Base-by-base conservation (phyloP, 2,113 vertebrate species). In the Pyrgilauda ruficollis region DNA sequence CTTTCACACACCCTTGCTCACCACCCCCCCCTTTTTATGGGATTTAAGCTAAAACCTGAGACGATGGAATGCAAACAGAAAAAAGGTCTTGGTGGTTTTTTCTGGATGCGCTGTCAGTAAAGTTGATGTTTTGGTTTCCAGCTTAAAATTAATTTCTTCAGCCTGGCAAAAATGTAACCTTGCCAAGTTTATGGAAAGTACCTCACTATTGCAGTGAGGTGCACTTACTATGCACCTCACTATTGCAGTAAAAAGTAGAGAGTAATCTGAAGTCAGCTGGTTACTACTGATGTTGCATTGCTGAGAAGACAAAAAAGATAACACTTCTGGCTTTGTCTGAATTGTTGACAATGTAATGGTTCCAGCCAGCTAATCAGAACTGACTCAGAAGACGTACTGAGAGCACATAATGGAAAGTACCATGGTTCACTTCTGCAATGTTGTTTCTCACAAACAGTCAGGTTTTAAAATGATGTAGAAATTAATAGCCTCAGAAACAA, bases 271-370 rank as follows among this genome's bases (percentile, higher is more conserved):
- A 91, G 41, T 83, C 49, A 95, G 11, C 13, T 91, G 37, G 13
- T 68, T 55, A 41, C 55, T 94, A 13, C 24, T 78, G 53, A 52
- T 73, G 52, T 46, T 80, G 19, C 37, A 46, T 66, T 61, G 19
- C 73, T 92, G 59, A 55, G 79, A 93, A 91, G 62, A 88, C 59
- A 61, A 87, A 69, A 73, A 89, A 79, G 62, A 62, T 77, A 69
- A 16, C 13, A 8, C 43, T 83, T 49, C 49, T 84, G 56, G 31
- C 16, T 80, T 94, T 89, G 39, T 84, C 50, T 76, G 43, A 35
- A 22, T 49, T 87, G 73, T 81, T 93, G 70, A 74, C 64, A 73
- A 66, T 9, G 31, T n/a, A 58, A 47, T 15, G 31, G 67, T 85
- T 92, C 33, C 58, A 85, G 46, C 0, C 9, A 83, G 44, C 13